A percentile compares a stretch with the other conserved stretches of the same genome.
phyloP scores from a whole-genome alignment of 2,888 invertebrate species.

The Parascotia fuliginaria region DNA sequence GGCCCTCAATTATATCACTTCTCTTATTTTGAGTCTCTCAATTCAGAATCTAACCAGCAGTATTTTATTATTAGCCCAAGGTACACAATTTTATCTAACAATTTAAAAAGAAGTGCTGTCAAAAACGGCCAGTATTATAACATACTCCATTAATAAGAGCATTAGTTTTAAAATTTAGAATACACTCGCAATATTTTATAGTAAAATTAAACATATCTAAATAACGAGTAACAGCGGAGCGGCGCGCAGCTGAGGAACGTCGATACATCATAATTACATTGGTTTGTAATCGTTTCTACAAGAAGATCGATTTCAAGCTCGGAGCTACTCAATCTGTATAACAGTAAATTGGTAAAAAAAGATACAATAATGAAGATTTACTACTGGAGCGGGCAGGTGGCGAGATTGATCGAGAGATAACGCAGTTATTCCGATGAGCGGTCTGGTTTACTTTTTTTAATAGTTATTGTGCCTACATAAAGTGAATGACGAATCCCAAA shows the following conservation, averaged over 20 bases:
- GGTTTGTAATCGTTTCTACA: slow-evolving; percentile 48
- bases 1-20: slow-evolving; percentile 2
- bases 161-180: slow-evolving; percentile 14
- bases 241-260: slow-evolving; percentile 35
- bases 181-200: slow-evolving; percentile 30
- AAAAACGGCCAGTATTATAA: not conserved
- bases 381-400: slow-evolving; percentile 68
- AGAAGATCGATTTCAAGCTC: slow-evolving; percentile 47
- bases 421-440: slow-evolving; percentile 58
- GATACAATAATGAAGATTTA: slow-evolving; percentile 76
- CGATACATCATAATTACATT: slow-evolving; percentile 51
- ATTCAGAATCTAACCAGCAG: not conserved
- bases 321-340: slow-evolving; percentile 52
- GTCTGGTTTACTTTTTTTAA: slow-evolving; percentile 54
- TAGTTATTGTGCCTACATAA: slow-evolving; percentile 40
- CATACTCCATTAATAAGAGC: slow-evolving; percentile 5
- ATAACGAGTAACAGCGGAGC: slow-evolving; percentile 25
- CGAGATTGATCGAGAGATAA: slow-evolving; percentile 67
- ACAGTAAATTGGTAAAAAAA: slow-evolving; percentile 73
- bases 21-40: too few relatives aligned
- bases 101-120: not conserved
- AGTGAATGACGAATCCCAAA: slow-evolving; percentile 23
- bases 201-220: slow-evolving; percentile 27
- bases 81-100: not conserved
- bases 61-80: too few relatives aligned